These are phyloP conservation scores for Antrozous pallidus DNA, from an alignment of 2,797 vertebrate species.

Conservation along the genomic window DNA sequence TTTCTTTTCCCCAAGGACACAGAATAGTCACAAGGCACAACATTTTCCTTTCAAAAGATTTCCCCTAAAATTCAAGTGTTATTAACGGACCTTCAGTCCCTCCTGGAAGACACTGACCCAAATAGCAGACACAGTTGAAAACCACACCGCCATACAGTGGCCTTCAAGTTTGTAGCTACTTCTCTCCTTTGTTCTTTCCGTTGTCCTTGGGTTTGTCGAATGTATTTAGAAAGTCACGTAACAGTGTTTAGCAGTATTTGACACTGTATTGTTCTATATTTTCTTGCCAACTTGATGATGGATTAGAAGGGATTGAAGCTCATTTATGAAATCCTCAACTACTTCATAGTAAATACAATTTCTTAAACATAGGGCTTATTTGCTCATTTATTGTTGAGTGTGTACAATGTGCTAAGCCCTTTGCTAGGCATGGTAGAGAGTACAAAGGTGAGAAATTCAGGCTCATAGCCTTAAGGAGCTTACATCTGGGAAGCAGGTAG, in stretches of 20 bases:
- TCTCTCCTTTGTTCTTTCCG: not conserved
- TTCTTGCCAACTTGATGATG: slow-evolving; percentile 9
- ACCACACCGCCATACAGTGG: not conserved
- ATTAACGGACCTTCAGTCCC: slow-evolving; percentile 25
- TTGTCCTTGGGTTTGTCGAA: not conserved
- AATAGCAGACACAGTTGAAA: slow-evolving; percentile 30
- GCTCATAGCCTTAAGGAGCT: not conserved
- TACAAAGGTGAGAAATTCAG: not conserved
- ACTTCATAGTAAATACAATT: slow-evolving; percentile 7
- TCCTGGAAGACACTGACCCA: slow-evolving; percentile 46
- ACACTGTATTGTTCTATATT: slow-evolving; percentile 18
- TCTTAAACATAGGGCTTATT: slow-evolving; percentile 1
- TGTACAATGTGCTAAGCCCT: not conserved
- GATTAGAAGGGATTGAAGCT: not conserved
- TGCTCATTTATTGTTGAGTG: not conserved
- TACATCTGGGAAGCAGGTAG: not conserved
- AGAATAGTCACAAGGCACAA: slow-evolving; percentile 41
- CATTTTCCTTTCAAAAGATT: slow-evolving; percentile 59
- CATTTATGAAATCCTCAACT: slow-evolving; percentile 30
- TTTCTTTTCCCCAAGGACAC: slow-evolving; percentile 47
- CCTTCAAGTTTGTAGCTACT: not conserved
- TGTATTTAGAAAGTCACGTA: not conserved
- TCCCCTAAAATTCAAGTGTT: slow-evolving; percentile 58
- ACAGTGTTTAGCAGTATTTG: not conserved
- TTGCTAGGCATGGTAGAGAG: not conserved